Conservation (phyloP, 2,797 vertebrate genomes). For the Iguana delicatissima region DNA sequence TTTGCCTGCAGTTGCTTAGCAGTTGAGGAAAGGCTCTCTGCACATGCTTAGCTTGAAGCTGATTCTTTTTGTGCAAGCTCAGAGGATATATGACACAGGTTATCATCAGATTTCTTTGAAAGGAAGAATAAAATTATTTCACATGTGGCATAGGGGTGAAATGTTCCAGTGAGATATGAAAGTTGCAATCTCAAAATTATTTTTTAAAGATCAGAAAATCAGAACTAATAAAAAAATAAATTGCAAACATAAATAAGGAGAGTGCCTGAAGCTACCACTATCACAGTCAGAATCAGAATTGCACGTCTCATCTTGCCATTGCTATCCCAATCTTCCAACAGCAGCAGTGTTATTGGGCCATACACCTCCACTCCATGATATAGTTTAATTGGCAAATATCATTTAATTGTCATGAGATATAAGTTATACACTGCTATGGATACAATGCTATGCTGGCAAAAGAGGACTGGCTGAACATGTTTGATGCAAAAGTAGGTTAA, state of each 20-base stretch:
- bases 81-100: background rate
- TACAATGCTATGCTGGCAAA: too few relatives aligned
- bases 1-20: background rate
- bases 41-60: background rate
- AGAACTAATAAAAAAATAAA: background rate
- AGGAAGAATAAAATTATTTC: background rate
- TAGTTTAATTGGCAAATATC: too few relatives aligned
- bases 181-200: background rate
- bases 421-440: too few relatives aligned
- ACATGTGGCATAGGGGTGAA: too few relatives aligned
- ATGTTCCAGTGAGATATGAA: background rate
- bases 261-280: too few relatives aligned
- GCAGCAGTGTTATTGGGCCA: too few relatives aligned
- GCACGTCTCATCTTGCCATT: background rate
- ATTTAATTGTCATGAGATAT: too few relatives aligned
- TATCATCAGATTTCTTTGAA: background rate
- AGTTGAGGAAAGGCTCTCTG: background rate
- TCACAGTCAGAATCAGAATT: background rate
- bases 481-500: too few relatives aligned
- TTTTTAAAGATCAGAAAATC: too few relatives aligned
- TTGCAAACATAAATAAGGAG: background rate
- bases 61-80: background rate
- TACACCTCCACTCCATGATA: too few relatives aligned
- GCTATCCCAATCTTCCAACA: background rate
- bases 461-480: too few relatives aligned